A percentile compares a stretch with the other conserved stretches of the same genome.
Conservation (phyloP, 2,797 vertebrate species). For the Platalea minor region DNA sequence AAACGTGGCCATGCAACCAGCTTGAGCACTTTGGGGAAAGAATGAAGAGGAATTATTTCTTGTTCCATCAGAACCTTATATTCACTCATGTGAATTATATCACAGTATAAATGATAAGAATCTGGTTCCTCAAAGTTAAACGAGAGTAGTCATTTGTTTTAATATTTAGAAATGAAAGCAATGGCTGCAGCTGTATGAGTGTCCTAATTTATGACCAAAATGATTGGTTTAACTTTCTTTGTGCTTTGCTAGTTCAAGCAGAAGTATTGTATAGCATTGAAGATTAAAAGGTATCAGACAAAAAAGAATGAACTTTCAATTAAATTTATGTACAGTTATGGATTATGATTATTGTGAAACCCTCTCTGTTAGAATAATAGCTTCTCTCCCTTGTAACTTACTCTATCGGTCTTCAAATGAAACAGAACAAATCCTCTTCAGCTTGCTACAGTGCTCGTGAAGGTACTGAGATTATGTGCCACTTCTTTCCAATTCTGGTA, state of each 20-base stretch:
- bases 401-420: not conserved
- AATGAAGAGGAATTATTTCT: not conserved
- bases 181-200: not conserved
- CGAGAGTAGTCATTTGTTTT: slow-evolving; percentile 48
- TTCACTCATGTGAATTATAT: not conserved
- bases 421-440: slow-evolving; percentile 33
- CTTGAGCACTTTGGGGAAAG: not conserved
- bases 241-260: not conserved
- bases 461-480: not conserved
- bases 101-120: not conserved
- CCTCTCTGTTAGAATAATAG: slow-evolving; percentile 19
- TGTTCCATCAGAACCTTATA: not conserved
- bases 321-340: slow-evolving; percentile 16
- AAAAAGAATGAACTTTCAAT: slow-evolving; percentile 26
- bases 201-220: slow-evolving; percentile 8
- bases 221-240: not conserved
- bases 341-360: slow-evolving; percentile 21
- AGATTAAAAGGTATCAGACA: slow-evolving; percentile 5
- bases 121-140: slow-evolving; percentile 50
- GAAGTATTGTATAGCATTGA: not conserved
- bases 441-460: not conserved
- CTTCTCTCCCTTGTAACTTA: not conserved
- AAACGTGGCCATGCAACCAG: not conserved
- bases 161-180: slow-evolving; percentile 50
- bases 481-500: not conserved